phyloP scores from a whole-genome alignment of 2,888 invertebrate genomes.

The Drosophila neotestacea region DNA sequence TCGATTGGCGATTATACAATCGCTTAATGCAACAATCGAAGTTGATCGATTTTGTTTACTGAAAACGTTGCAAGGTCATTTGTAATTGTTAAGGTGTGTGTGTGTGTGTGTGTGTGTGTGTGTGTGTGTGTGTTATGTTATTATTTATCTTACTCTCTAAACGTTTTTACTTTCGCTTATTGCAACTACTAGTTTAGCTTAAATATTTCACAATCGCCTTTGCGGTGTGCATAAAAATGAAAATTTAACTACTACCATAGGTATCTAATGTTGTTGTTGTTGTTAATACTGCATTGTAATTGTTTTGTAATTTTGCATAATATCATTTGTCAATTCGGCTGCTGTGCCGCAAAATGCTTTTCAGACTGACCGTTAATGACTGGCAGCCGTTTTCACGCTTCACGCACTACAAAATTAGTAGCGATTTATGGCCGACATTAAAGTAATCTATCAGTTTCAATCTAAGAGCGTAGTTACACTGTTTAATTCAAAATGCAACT shows the following conservation, averaged over 20 bases:
- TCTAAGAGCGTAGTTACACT: not conserved
- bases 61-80: constrained; percentile 50
- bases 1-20: constrained; percentile 49
- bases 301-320: constrained; percentile 36
- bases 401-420: constrained; percentile 30
- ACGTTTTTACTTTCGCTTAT: constrained; percentile 76
- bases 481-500: constrained; percentile 1
- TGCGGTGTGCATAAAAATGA: constrained; percentile 2
- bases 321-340: constrained; percentile 16
- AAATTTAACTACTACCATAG: constrained; percentile 6
- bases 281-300: constrained; percentile 17
- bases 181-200: constrained; percentile 52
- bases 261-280: not conserved
- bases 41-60: constrained; percentile 58
- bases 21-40: constrained; percentile 54
- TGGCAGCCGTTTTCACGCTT: constrained; percentile 38
- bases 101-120: constrained; percentile 1
- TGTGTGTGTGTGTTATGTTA: constrained; percentile 16
- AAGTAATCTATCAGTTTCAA: not conserved
- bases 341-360: constrained; percentile 16
- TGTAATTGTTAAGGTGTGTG: constrained; percentile 38
- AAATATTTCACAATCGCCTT: constrained; percentile 43
- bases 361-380: constrained; percentile 2
- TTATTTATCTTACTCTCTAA: constrained; percentile 68
- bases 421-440: constrained; percentile 35